Conservation (phyloP, 1,140 invertebrate species). For the Bombus cullumanus region DNA sequence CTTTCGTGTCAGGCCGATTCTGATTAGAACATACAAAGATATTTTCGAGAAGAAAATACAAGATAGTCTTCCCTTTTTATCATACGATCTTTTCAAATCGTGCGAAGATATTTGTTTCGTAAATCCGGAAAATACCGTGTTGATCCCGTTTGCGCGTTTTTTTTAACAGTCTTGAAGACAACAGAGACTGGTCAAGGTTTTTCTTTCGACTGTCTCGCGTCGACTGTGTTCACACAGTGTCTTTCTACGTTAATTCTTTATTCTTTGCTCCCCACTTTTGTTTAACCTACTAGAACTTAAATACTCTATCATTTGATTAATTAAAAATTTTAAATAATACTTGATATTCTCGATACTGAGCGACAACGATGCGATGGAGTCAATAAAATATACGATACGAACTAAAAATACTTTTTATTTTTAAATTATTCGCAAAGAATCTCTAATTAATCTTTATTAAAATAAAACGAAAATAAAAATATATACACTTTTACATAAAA, state of each 20-base stretch:
- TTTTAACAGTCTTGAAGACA: conserved; percentile 18
- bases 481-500: not conserved
- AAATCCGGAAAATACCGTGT: conserved; percentile 61
- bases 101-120: not conserved
- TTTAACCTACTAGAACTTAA: conserved; percentile 7
- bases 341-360: not conserved
- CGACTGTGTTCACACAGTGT: not conserved
- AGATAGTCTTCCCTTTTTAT: not conserved
- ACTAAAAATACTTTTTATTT: not conserved
- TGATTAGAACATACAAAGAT: not conserved
- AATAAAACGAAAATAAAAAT: not conserved
- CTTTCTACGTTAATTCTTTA: not conserved
- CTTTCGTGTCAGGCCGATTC: not conserved
- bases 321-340: not conserved
- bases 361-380: not conserved
- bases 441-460: not conserved
- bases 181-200: conserved; percentile 19
- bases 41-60: conserved; percentile 1
- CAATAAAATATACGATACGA: not conserved
- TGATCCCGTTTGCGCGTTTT: conserved; percentile 72
- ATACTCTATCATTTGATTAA: not conserved
- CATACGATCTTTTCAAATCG: not conserved
- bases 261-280: not conserved
- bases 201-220: conserved; percentile 3
- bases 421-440: not conserved